Evolutionary conservation across 2,113 vertebrate genomes (phyloP).

Genomic region (Callospermophilus lateralis): DNA sequence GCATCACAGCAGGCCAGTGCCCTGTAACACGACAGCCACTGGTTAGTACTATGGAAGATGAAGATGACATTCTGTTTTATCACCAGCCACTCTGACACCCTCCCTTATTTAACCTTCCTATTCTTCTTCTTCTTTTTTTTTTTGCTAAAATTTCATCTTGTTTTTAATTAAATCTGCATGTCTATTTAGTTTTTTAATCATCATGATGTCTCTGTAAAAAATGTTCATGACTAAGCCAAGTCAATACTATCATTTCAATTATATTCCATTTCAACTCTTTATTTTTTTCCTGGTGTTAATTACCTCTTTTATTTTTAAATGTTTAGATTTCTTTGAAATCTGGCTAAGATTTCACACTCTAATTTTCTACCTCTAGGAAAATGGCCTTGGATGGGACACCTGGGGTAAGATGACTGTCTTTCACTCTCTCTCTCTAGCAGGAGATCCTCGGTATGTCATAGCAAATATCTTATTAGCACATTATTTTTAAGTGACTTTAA

Average conservation of each 20-base stretch:
- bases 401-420: neutral
- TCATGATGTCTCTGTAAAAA: neutral
- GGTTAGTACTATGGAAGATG: neutral
- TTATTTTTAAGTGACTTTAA: no score
- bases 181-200: neutral
- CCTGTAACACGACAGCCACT: neutral
- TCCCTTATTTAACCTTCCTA: neutral
- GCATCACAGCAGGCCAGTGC: no score
- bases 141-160: neutral
- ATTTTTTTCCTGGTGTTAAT: neutral
- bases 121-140: neutral
- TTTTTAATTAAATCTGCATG: constrained; percentile 15
- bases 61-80: neutral
- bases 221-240: neutral
- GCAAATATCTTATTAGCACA: neutral
- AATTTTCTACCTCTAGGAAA: neutral
- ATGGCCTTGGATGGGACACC: neutral
- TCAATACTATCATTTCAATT: neutral
- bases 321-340: neutral
- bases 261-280: neutral
- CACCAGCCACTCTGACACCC: no score
- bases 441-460: neutral
- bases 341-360: neutral
- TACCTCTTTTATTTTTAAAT: neutral
- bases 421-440: accelerated